Conservation (phyloP, 2,797 vertebrate genomes). For the Trachurus trachurus region DNA sequence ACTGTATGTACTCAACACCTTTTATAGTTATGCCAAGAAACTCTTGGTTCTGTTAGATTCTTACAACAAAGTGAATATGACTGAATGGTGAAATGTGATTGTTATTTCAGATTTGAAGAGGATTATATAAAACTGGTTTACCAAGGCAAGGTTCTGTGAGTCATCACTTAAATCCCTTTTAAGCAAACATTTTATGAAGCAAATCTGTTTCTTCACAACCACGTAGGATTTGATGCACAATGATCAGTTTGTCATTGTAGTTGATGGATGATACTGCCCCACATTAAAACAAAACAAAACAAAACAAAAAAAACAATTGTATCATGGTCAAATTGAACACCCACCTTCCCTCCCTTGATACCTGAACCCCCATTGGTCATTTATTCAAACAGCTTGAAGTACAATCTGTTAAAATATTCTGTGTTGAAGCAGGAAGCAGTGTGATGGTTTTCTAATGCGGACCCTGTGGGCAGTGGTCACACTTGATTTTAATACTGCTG, state of each 20-base stretch:
- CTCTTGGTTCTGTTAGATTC: not conserved
- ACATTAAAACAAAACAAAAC: conserved; percentile 3
- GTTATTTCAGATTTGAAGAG: not conserved
- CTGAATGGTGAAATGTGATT: not conserved
- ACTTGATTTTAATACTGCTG: not conserved
- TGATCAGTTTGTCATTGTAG: not conserved
- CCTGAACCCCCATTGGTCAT: not conserved
- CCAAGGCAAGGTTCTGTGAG: not conserved
- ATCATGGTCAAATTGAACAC: not conserved
- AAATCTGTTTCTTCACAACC: not conserved
- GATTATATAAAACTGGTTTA: not conserved
- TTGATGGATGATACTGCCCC: conserved; percentile 9
- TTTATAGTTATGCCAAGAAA: too few relatives aligned
- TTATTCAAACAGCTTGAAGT: conserved; percentile 7
- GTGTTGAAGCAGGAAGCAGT: not conserved
- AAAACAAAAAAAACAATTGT: not conserved
- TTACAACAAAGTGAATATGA: not conserved
- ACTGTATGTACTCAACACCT: too few relatives aligned
- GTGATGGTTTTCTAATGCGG: not conserved
- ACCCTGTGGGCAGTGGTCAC: not conserved
- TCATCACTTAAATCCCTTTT: not conserved
- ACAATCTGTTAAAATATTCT: not conserved
- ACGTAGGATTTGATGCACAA: not conserved
- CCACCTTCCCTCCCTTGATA: not conserved
- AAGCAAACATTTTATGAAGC: not conserved